Percentiles rank a stretch among this genome's conserved stretches.
Conservation (phyloP, 2,797 vertebrate genomes). For the Lutjanus argentimaculatus region DNA sequence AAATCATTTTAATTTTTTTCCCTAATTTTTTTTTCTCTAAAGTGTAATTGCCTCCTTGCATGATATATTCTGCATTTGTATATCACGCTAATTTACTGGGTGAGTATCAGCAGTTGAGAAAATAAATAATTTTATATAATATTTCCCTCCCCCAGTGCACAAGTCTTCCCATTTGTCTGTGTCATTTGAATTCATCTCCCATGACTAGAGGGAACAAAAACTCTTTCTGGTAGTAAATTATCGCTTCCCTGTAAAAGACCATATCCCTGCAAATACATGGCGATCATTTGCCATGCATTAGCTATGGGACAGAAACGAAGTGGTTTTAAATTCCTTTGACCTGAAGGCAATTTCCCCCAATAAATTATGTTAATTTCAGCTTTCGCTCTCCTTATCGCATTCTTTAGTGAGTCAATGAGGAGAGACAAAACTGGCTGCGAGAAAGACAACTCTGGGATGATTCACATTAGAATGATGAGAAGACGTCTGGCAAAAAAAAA, state of each 20-base stretch:
- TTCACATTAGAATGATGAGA: constrained; percentile 63
- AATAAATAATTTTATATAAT: constrained; percentile 74
- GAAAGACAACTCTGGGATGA: constrained; percentile 69
- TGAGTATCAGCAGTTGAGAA: constrained; percentile 60
- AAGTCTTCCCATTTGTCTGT: constrained; percentile 61
- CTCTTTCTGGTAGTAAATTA: constrained; percentile 73
- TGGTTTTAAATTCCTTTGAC: constrained; percentile 81
- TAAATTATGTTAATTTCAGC: constrained; percentile 82
- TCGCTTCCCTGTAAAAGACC: constrained; percentile 72
- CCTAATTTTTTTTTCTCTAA: constrained; percentile 15
- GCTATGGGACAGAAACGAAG: constrained; percentile 77
- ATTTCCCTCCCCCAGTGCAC: constrained; percentile 57
- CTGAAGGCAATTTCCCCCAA: constrained; percentile 82
- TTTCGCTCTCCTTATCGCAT: constrained; percentile 72
- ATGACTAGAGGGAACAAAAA: constrained; percentile 67
- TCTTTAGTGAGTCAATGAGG: constrained; percentile 77
- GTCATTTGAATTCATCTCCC: constrained; percentile 79
- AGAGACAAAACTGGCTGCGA: constrained; percentile 71
- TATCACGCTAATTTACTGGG: constrained; percentile 72
- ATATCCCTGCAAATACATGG: constrained; percentile 71
- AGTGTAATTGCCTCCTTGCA: constrained; percentile 66
- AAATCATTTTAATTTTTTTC: constrained; percentile 65
- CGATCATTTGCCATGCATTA: constrained; percentile 78
- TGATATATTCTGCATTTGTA: constrained; percentile 65
- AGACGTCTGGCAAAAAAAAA: constrained; percentile 61